phyloP scores from a whole-genome alignment of 2,888 invertebrate species.

The Gasteruption jaculator region DNA sequence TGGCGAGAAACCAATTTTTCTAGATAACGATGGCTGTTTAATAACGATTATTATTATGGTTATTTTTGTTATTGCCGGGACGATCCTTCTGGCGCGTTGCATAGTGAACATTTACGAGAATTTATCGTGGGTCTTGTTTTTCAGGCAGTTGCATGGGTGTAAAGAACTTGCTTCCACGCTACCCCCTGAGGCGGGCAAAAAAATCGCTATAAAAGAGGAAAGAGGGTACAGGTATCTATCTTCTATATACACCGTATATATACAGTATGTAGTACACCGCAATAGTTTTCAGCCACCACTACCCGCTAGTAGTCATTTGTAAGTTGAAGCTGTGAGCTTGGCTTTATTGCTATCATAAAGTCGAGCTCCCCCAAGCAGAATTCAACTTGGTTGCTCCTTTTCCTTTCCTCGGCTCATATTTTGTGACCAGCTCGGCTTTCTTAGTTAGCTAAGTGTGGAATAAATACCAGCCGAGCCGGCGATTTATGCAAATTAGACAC shows the following conservation, averaged over 20 bases:
- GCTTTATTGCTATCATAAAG: slow-evolving; percentile 43
- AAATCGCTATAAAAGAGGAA: no score
- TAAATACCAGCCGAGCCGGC: slow-evolving; percentile 15
- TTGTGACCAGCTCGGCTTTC: slow-evolving; percentile 12
- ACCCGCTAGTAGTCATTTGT: slow-evolving; percentile 42
- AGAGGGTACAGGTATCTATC: no score
- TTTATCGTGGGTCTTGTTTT: no score
- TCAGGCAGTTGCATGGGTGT: no score
- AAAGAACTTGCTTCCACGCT: no score
- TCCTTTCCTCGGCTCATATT: slow-evolving; percentile 17
- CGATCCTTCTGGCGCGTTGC: no score
- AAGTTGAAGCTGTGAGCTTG: slow-evolving; percentile 33
- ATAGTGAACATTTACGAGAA: no score
- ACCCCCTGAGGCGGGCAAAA: no score
- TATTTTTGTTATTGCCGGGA: no score
- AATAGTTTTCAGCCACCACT: slow-evolving; percentile 40
- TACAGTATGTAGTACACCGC: slow-evolving; percentile 24
- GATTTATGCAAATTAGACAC: slow-evolving; percentile 34
- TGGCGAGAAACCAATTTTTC: slow-evolving; percentile 1
- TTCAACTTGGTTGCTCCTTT: slow-evolving; percentile 32
- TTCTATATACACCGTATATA: slow-evolving; percentile 6
- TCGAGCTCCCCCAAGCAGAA: no score
- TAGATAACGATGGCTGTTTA: slow-evolving; percentile 28
- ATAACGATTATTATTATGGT: slow-evolving; percentile 37
- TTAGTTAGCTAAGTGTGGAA: slow-evolving; percentile 23